Conservation (phyloP, 1,140 invertebrate species). For the Polyergus mexicanus region DNA sequence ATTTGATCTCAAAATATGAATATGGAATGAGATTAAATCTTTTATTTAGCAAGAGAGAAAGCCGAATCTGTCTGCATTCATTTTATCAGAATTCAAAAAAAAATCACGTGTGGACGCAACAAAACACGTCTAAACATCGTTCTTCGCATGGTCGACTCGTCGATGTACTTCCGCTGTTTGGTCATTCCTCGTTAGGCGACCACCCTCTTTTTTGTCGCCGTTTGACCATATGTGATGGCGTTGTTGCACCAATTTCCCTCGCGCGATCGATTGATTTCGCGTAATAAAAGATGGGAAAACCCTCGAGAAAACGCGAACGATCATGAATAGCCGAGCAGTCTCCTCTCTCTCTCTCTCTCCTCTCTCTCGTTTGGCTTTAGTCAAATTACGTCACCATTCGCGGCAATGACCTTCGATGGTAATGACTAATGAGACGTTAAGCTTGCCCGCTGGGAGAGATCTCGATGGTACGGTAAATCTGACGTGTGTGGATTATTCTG, state of each 20-base stretch:
- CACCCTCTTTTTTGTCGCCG: slow-evolving; percentile 85
- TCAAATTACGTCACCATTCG: slow-evolving; percentile 80
- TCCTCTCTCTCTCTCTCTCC: slow-evolving; percentile 36
- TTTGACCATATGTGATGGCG: slow-evolving; percentile 84
- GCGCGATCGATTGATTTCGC: slow-evolving; percentile 71
- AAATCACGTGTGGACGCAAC: slow-evolving; percentile 54
- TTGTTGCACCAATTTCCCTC: slow-evolving; percentile 35
- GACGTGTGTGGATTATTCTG: slow-evolving; percentile 54
- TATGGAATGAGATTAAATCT: neutral
- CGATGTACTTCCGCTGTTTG: slow-evolving; percentile 77
- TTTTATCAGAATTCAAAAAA: slow-evolving; percentile 13
- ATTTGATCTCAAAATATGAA: neutral
- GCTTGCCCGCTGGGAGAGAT: slow-evolving; percentile 65
- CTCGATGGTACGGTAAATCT: slow-evolving; percentile 65
- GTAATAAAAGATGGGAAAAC: slow-evolving; percentile 74
- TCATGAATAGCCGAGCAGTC: slow-evolving; percentile 62
- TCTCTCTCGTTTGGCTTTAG: slow-evolving; percentile 68
- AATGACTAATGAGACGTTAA: slow-evolving; percentile 78
- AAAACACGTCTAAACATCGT: slow-evolving; percentile 56
- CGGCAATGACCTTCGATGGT: slow-evolving; percentile 65
- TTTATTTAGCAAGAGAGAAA: neutral
- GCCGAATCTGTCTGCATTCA: neutral
- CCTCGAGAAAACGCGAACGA: slow-evolving; percentile 57
- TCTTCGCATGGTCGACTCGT: slow-evolving; percentile 64
- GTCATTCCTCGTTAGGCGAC: slow-evolving; percentile 78